Conservation (phyloP, 1,140 invertebrate species). For the Asobara japonica region DNA sequence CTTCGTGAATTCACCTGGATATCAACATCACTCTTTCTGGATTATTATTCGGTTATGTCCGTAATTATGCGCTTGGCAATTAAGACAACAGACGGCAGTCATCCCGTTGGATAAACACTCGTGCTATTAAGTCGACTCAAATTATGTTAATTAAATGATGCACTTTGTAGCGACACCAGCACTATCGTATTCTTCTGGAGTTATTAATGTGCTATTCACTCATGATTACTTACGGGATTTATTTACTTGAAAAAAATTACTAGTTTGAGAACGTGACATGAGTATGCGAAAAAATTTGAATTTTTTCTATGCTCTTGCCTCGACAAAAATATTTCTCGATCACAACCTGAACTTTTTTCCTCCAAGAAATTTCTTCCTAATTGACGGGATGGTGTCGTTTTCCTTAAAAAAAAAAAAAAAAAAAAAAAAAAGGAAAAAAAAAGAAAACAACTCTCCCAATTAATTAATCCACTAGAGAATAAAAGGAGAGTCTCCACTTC, state of each 20-base stretch:
- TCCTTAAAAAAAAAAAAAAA: too few relatives aligned
- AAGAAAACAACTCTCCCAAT: too few relatives aligned
- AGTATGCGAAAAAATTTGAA: too few relatives aligned
- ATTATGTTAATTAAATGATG: constrained; percentile 5
- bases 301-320: too few relatives aligned
- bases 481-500: neutral
- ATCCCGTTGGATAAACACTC: neutral
- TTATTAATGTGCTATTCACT: too few relatives aligned
- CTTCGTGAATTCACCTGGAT: neutral
- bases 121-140: neutral
- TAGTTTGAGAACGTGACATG: too few relatives aligned
- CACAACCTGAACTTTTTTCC: too few relatives aligned
- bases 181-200: neutral
- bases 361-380: too few relatives aligned
- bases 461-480: neutral
- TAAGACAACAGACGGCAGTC: constrained; percentile 3
- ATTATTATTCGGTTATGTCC: neutral
- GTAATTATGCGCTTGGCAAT: neutral
- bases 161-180: neutral
- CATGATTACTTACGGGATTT: neutral
- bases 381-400: too few relatives aligned
- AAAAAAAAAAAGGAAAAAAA: too few relatives aligned
- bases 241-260: too few relatives aligned
- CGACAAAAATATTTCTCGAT: too few relatives aligned
- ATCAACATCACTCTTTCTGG: neutral